These are phyloP conservation scores for Lithophane socia DNA, from an alignment of 2,888 invertebrate genomes.

Conservation along the genomic window DNA sequence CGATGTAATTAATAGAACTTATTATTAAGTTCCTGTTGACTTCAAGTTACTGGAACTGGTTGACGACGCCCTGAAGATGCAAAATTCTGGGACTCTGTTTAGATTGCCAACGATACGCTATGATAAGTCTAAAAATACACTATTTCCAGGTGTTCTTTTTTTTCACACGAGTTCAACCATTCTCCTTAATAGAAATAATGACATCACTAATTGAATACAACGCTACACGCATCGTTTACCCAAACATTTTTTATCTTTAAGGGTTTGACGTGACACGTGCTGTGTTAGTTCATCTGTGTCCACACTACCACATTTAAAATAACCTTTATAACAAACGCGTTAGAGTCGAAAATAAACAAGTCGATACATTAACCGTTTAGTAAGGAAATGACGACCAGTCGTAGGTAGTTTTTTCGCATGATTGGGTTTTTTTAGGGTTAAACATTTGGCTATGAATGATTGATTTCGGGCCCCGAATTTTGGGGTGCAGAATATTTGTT, in stretches of 20 bases:
- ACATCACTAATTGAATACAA: slow-evolving; percentile 68
- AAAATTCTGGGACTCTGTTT: too few species aligned
- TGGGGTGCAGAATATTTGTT: slow-evolving; percentile 51
- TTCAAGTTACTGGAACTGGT: too few species aligned
- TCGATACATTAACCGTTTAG: slow-evolving; percentile 81
- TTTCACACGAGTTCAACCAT: slow-evolving; percentile 39
- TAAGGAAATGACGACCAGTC: slow-evolving; percentile 81
- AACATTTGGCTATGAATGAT: slow-evolving; percentile 70
- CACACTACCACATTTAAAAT: slow-evolving; percentile 58
- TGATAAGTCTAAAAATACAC: slow-evolving; percentile 3
- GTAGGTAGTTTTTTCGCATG: slow-evolving; percentile 86
- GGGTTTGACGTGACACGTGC: slow-evolving; percentile 76
- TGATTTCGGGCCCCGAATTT: slow-evolving; percentile 59
- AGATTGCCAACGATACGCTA: too few species aligned
- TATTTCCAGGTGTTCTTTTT: slow-evolving; percentile 28
- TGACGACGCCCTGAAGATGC: too few species aligned
- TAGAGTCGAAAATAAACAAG: slow-evolving; percentile 59
- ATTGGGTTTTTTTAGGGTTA: slow-evolving; percentile 83
- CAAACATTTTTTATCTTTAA: slow-evolving; percentile 75
- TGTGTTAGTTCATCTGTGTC: slow-evolving; percentile 67
- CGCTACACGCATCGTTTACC: slow-evolving; percentile 74
- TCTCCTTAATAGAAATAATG: slow-evolving; percentile 45
- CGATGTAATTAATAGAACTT: neutral
- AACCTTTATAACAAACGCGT: slow-evolving; percentile 51
- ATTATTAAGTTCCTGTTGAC: too few species aligned